Evolutionary conservation across 2,797 vertebrate genomes (phyloP).

Genomic region (Tragelaphus oryx): DNA sequence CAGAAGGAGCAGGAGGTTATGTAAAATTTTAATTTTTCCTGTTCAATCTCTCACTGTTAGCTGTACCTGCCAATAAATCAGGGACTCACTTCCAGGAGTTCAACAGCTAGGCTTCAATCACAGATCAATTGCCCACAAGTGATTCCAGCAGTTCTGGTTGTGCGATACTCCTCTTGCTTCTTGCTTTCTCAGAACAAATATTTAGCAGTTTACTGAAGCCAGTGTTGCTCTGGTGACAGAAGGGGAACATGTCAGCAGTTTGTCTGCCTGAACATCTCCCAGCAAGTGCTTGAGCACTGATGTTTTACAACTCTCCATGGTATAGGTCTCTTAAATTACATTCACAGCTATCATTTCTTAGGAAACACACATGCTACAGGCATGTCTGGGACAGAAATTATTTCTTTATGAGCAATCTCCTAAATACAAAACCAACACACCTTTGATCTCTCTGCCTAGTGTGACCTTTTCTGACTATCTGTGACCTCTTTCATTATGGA

Average conservation of each 20-base stretch:
- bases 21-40: neutral
- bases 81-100: neutral
- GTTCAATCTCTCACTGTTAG: neutral
- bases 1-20: neutral
- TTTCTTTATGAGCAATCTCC: neutral
- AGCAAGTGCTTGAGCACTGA: neutral
- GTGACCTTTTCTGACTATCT: too few relatives aligned
- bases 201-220: neutral
- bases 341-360: neutral
- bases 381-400: neutral
- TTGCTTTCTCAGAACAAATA: neutral
- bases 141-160: neutral
- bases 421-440: neutral
- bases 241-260: neutral
- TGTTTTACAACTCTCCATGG: neutral
- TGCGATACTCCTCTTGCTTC: neutral
- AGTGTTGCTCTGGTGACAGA: neutral
- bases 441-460: neutral
- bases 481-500: neutral
- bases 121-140: rapidly evolving
- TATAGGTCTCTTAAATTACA: neutral
- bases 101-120: neutral
- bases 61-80: neutral
- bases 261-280: neutral
- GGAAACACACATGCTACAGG: neutral